A percentile compares a stretch with the other conserved stretches of the same genome.
phyloP scores from a whole-genome alignment of 2,888 invertebrate species.

The Furcula furcula region DNA sequence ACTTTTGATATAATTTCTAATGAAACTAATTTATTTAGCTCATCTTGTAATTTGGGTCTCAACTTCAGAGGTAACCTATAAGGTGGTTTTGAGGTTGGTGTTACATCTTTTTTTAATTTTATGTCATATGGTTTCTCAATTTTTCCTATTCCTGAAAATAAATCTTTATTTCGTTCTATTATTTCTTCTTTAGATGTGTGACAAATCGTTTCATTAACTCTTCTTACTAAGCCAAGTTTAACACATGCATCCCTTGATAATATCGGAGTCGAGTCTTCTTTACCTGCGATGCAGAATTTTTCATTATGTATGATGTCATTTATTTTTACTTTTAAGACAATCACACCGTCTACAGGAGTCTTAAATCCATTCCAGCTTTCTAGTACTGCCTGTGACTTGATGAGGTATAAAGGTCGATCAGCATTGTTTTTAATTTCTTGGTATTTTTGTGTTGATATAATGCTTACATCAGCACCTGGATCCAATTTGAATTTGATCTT shows the following conservation, averaged over 20 bases:
- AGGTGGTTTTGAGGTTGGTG: too few relatives aligned
- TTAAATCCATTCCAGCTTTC: constrained; percentile 1
- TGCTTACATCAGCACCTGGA: neutral
- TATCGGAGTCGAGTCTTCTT: neutral
- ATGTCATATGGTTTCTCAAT: too few relatives aligned
- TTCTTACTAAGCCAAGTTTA: neutral
- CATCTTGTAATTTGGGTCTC: too few relatives aligned
- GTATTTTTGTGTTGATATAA: neutral
- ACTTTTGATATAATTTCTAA: too few relatives aligned
- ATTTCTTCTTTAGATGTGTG: neutral
- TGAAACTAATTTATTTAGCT: too few relatives aligned
- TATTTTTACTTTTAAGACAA: neutral
- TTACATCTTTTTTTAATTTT: too few relatives aligned
- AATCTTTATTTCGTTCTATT: neutral
- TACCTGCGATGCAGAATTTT: neutral
- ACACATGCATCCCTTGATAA: neutral
- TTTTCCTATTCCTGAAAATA: too few relatives aligned
- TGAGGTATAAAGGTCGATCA: neutral
- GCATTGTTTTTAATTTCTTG: neutral
- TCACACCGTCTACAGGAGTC: neutral
- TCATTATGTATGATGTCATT: neutral
- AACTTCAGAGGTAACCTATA: too few relatives aligned
- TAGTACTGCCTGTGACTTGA: neutral
- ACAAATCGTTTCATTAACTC: neutral
- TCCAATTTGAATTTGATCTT: neutral